Conservation (phyloP, 1,140 invertebrate species). For the Adoxophyes honmai region DNA sequence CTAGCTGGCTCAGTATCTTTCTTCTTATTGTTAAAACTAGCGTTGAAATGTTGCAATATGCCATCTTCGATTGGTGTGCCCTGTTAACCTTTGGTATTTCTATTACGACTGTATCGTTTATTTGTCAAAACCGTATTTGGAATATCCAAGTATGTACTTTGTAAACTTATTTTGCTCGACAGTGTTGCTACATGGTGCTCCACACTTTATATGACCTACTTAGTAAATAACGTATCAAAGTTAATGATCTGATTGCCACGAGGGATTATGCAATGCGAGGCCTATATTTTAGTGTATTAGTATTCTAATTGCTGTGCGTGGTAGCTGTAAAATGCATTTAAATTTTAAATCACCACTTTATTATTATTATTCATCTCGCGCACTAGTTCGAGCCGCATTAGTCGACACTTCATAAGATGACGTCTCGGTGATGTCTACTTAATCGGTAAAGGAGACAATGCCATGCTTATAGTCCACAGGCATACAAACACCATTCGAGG, state of each 20-base stretch:
- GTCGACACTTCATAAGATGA: background rate
- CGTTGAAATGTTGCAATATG: background rate
- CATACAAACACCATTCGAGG: too few species aligned
- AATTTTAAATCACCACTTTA: constrained; percentile 23
- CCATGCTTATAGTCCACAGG: too few species aligned
- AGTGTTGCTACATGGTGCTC: constrained; percentile 2
- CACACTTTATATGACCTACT: constrained; percentile 19
- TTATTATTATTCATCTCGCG: constrained; percentile 25
- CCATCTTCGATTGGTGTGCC: background rate
- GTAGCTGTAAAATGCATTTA: constrained; percentile 18
- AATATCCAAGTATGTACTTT: constrained; percentile 39
- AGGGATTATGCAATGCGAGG: constrained; percentile 18
- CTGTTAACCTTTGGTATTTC: background rate
- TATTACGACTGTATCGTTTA: background rate
- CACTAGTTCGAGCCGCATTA: constrained; percentile 3
- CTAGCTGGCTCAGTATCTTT: too few species aligned
- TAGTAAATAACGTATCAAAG: background rate
- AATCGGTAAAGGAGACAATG: too few species aligned
- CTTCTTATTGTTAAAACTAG: too few species aligned
- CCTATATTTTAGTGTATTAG: constrained; percentile 27
- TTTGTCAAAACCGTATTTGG: constrained; percentile 31
- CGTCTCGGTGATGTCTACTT: background rate
- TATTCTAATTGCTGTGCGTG: constrained; percentile 23
- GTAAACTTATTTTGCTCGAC: constrained; percentile 18
- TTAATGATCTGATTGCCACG: background rate